Evolutionary conservation across 1,140 invertebrate genomes (phyloP), one percentile per base, ranked within the genome.

Genomic region (Epicauta chinensis): DNA sequence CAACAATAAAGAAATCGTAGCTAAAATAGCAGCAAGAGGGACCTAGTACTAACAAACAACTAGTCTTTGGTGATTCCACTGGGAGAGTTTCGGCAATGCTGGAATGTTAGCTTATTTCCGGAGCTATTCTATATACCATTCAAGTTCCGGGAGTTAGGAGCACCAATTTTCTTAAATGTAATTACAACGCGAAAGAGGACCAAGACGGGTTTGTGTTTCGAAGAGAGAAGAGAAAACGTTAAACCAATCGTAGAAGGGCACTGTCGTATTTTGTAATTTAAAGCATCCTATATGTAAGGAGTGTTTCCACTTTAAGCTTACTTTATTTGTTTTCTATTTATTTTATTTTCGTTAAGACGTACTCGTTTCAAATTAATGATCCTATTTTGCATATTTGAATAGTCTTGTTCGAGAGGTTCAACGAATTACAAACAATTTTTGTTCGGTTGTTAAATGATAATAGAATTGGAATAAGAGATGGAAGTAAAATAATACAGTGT

Each of bases 121-220:
- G 51, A 51, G 49, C 49, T 31, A 51, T 51, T 51, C 41, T 43
- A 30, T 34, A 51, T 35, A 23, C 23, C 38, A 49, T 48, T 36
- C 53, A 53, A 52, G 48, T 52, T 59, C 57, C 57, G 48, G 23
- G 44, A 52, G 39, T 51, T 34, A 47, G 52, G 57, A 59, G 57
- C 53, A 45, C 51, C 59, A 60, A 60, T 60, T 60, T 60, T 60
- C 59, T 55, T 60, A 60, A 60, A 58, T 60, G 59, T 55, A 60
- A 60, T 60, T 60, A 60, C 59, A 17, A 49, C 30, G 48, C 47
- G 47, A 51, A 50, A 39, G 38, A 46, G 34, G 47, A 55, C 51
- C 46, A 53, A 58, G 60, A 60, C 55, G 58, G 38, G 49, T 23
- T 3, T 23, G 23, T 23, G 23, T 23, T 23, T 23, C 7, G 23